Evolutionary conservation across 2,888 invertebrate species (phyloP).

Genomic region (Macaria liturata): DNA sequence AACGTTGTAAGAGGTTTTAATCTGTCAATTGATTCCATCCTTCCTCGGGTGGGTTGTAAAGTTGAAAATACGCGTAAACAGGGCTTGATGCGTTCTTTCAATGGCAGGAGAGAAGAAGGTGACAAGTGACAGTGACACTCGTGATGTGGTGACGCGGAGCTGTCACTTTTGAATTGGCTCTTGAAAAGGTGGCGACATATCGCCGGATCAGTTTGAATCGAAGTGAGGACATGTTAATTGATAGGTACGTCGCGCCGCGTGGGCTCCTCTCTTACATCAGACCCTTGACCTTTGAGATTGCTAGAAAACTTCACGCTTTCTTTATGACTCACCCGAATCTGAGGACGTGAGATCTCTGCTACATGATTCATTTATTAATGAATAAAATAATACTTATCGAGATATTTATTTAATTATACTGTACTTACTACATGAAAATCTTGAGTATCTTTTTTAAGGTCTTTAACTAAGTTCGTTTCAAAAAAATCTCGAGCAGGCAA

Average conservation of each 20-base stretch:
- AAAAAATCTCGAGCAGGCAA: no score
- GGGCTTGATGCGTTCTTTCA: slow-evolving; percentile 49
- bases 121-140: slow-evolving; percentile 44
- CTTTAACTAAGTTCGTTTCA: no score
- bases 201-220: slow-evolving; percentile 59
- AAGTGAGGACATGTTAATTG: slow-evolving; percentile 77
- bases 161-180: slow-evolving; percentile 73
- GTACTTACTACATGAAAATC: no score
- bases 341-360: no score
- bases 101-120: slow-evolving; percentile 49
- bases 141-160: slow-evolving; percentile 67
- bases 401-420: no score
- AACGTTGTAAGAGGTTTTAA: slow-evolving; percentile 62
- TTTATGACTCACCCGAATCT: slow-evolving; percentile 2
- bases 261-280: slow-evolving; percentile 41
- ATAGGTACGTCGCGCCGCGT: slow-evolving; percentile 50
- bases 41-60: slow-evolving; percentile 59
- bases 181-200: slow-evolving; percentile 71
- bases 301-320: slow-evolving; percentile 22
- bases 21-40: slow-evolving; percentile 68
- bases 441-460: no score
- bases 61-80: slow-evolving; percentile 58
- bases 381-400: no score
- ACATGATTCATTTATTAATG: no score
- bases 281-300: slow-evolving; percentile 30